These are phyloP conservation scores for Bruchidius siliquastri DNA, from an alignment of 2,888 invertebrate genomes.

Conservation along the genomic window DNA sequence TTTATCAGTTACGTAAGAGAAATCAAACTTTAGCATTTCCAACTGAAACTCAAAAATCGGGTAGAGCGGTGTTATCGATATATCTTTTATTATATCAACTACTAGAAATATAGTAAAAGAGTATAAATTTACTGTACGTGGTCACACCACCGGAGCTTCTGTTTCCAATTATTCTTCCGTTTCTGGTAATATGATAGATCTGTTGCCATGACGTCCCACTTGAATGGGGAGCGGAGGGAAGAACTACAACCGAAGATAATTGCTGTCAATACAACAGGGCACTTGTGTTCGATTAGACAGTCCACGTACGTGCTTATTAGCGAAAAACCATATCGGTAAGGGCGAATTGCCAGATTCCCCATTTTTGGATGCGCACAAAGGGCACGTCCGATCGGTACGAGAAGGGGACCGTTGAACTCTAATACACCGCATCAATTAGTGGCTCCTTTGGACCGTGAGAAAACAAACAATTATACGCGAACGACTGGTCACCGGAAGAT, in stretches of 20 bases:
- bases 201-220: not conserved
- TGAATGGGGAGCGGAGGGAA: not conserved
- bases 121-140: too few relatives aligned
- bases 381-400: constrained; percentile 28
- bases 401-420: constrained; percentile 32
- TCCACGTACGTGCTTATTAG: constrained; percentile 37
- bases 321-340: constrained; percentile 40
- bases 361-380: constrained; percentile 39
- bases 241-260: constrained; percentile 27
- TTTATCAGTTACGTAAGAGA: too few relatives aligned
- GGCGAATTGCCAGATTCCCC: constrained; percentile 42
- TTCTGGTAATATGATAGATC: not conserved
- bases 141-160: not conserved
- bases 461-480: constrained; percentile 49
- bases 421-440: constrained; percentile 48
- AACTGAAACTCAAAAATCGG: too few relatives aligned
- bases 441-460: constrained; percentile 47
- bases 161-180: not conserved
- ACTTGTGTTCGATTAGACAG: constrained; percentile 27
- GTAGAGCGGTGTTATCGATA: too few relatives aligned
- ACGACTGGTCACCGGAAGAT: constrained; percentile 29
- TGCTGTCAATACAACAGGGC: constrained; percentile 26
- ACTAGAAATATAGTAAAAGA: too few relatives aligned
- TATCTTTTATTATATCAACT: too few relatives aligned
- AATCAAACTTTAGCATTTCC: too few relatives aligned